phyloP scores from a whole-genome alignment of 2,797 vertebrate species.

The Monodelphis domestica region DNA sequence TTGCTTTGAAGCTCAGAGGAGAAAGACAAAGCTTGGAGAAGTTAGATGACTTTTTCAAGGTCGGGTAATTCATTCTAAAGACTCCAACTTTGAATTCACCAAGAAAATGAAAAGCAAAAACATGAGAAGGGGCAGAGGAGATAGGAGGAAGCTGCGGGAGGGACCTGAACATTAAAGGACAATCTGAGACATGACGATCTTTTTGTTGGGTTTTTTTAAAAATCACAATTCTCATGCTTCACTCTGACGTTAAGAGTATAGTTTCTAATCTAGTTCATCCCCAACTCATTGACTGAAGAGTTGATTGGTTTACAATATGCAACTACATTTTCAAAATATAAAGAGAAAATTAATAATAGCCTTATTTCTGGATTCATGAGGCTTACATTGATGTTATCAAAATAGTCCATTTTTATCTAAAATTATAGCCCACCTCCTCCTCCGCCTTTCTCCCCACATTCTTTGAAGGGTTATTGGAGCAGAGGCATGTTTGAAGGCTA shows the following conservation, averaged over 20 bases:
- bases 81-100: constrained; percentile 59
- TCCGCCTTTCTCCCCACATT: background rate
- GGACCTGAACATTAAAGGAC: constrained; percentile 44
- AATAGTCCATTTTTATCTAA: constrained; percentile 68
- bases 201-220: constrained; percentile 37
- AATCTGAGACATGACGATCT: constrained; percentile 40
- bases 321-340: constrained; percentile 49
- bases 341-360: constrained; percentile 50
- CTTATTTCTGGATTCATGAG: constrained; percentile 58
- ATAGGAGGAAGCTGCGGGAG: constrained; percentile 34
- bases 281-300: background rate
- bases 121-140: background rate
- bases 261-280: too few relatives aligned
- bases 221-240: constrained; percentile 35
- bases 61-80: constrained; percentile 26
- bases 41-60: background rate
- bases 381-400: constrained; percentile 60
- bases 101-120: background rate
- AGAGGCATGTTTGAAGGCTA: constrained; percentile 50
- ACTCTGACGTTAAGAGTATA: too few relatives aligned
- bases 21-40: constrained; percentile 6
- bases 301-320: background rate
- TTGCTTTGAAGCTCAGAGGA: background rate
- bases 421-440: constrained; percentile 15
- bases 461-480: background rate